phyloP scores from a whole-genome alignment of 2,113 vertebrate genomes.

The Genyomyrus donnyi region DNA sequence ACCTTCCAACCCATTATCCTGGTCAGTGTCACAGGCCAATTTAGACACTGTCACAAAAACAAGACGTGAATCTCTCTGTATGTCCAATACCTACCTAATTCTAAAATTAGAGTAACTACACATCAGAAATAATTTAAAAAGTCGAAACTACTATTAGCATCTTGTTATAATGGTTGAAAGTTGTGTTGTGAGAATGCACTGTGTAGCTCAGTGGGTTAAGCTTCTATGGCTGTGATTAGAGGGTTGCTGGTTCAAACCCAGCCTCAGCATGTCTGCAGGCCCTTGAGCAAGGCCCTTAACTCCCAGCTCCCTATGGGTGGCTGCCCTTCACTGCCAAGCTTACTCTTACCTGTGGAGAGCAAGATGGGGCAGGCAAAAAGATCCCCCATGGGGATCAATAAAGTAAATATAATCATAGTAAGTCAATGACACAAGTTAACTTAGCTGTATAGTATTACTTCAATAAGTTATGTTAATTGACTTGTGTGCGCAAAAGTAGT shows the following conservation, averaged over 20 bases:
- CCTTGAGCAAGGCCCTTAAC: too few relatives aligned
- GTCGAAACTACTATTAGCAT: not conserved
- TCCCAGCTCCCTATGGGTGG: too few relatives aligned
- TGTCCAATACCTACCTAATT: not conserved
- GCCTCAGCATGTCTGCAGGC: too few relatives aligned
- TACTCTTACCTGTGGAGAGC: too few relatives aligned
- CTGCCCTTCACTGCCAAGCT: too few relatives aligned
- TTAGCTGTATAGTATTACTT: not conserved
- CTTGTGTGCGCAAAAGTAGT: not conserved
- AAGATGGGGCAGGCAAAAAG: too few relatives aligned
- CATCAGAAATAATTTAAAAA: not conserved
- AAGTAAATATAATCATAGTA: too few relatives aligned
- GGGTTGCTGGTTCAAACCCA: too few relatives aligned
- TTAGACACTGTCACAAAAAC: not conserved
- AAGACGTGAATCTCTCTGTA: not conserved
- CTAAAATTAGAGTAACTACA: not conserved
- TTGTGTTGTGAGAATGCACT: not conserved
- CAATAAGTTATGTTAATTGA: not conserved
- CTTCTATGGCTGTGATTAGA: too few relatives aligned
- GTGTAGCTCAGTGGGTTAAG: too few relatives aligned
- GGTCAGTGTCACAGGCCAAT: not conserved
- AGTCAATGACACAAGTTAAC: not conserved
- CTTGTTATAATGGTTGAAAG: not conserved
- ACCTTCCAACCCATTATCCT: not conserved
- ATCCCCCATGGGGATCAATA: too few relatives aligned